These are phyloP conservation scores for Nannospalax galili DNA, from an alignment of 2,113 vertebrate species.

Conservation along the genomic window DNA sequence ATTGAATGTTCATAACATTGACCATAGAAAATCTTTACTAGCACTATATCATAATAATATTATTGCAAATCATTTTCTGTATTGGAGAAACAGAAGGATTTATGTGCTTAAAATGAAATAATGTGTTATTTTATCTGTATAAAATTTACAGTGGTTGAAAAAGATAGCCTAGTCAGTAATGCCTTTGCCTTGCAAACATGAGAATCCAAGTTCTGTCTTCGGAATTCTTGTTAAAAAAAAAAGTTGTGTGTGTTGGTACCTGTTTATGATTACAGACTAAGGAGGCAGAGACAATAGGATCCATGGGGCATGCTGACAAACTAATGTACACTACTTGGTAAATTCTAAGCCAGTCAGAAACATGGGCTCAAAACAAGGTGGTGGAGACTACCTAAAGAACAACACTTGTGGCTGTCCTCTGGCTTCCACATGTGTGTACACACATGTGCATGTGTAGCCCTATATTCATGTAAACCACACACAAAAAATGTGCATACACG, in stretches of 20 bases:
- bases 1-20: constrained; percentile 12
- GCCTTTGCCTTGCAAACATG: background rate
- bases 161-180: background rate
- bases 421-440: background rate
- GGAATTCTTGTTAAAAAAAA: background rate
- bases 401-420: background rate
- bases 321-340: background rate
- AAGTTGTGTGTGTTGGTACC: background rate
- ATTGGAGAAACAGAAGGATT: background rate
- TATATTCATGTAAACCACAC: too few relatives aligned
- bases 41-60: constrained; percentile 40
- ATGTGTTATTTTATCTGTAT: background rate
- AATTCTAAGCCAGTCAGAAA: background rate
- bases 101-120: constrained; percentile 34
- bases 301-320: background rate
- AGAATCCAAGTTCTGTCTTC: background rate
- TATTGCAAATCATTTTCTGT: background rate
- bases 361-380: background rate
- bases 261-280: background rate
- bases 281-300: background rate
- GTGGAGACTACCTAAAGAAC: background rate
- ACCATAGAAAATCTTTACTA: background rate
- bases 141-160: constrained; percentile 10
- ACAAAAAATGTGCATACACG: background rate
- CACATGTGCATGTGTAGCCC: too few relatives aligned